phyloP scores from a whole-genome alignment of 2,888 invertebrate species.

The Gari tellinella region DNA sequence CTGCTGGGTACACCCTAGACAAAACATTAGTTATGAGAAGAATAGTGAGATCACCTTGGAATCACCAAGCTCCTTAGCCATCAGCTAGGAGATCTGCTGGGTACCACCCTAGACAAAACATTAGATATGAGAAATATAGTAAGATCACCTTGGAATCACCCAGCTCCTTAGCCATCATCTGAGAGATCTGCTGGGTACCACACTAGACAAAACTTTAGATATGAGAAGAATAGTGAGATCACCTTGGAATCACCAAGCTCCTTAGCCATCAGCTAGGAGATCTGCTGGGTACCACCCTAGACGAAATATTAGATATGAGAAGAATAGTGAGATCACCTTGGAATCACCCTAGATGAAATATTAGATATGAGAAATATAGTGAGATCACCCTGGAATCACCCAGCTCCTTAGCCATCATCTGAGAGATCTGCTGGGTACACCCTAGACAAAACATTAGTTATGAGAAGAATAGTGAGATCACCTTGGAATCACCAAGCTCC shows the following conservation, averaged over 20 bases:
- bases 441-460: conserved; percentile 60
- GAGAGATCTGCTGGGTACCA: conserved; percentile 80
- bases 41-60: no score
- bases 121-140: no score
- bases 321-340: no score
- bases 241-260: conserved; percentile 70
- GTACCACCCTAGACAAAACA: no score
- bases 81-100: no score
- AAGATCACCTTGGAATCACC: conserved; percentile 67
- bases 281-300: conserved; percentile 81
- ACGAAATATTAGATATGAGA: not conserved
- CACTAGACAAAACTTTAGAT: no score
- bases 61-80: no score
- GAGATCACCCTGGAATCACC: conserved; percentile 67
- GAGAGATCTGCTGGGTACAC: conserved; percentile 80
- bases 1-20: no score
- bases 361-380: no score
- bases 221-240: no score
- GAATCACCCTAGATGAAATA: no score
- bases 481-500: conserved; percentile 67
- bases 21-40: no score
- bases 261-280: conserved; percentile 72
- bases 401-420: conserved; percentile 69
- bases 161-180: conserved; percentile 68
- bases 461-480: conserved; percentile 31